Evolutionary conservation across 2,888 invertebrate genomes (phyloP).

Genomic region (Thyatira batis): DNA sequence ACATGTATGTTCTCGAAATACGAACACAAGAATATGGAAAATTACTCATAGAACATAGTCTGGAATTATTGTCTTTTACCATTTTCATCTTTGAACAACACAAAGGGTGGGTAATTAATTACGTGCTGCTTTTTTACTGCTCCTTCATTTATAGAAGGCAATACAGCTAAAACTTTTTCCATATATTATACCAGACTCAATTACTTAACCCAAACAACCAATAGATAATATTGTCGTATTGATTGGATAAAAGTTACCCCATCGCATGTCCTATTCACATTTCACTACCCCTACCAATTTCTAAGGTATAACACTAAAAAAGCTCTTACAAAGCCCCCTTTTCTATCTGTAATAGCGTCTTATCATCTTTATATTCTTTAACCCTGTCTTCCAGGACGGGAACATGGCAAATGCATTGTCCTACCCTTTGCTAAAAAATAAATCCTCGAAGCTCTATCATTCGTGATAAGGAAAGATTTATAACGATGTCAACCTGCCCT

Average conservation of each 20-base stretch:
- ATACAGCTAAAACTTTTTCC: not conserved
- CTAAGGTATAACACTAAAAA: conserved; percentile 47
- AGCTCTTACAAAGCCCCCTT: conserved; percentile 49
- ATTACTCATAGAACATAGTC: not conserved
- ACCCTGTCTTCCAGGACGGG: conserved; percentile 52
- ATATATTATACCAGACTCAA: conserved; percentile 24
- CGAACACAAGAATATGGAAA: not conserved
- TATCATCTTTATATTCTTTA: conserved; percentile 74
- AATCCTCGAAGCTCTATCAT: conserved; percentile 40
- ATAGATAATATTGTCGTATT: conserved; percentile 37
- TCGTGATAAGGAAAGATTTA: conserved; percentile 59
- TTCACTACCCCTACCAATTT: conserved; percentile 39
- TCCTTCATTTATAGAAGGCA: not conserved
- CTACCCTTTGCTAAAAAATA: conserved; percentile 55
- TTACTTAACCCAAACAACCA: conserved; percentile 39
- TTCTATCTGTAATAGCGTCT: conserved; percentile 59
- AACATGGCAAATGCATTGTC: conserved; percentile 62
- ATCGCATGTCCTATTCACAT: conserved; percentile 60
- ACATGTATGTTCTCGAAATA: no score
- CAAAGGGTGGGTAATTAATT: not conserved
- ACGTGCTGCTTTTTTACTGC: not conserved
- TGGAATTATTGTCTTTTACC: not conserved
- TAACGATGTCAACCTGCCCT: conserved; percentile 46
- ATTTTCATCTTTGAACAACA: not conserved
- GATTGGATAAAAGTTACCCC: conserved; percentile 34